Evolutionary conservation across 2,113 vertebrate species (phyloP), one percentile per base, ranked within the genome.

Genomic region (Nanorana parkeri): DNA sequence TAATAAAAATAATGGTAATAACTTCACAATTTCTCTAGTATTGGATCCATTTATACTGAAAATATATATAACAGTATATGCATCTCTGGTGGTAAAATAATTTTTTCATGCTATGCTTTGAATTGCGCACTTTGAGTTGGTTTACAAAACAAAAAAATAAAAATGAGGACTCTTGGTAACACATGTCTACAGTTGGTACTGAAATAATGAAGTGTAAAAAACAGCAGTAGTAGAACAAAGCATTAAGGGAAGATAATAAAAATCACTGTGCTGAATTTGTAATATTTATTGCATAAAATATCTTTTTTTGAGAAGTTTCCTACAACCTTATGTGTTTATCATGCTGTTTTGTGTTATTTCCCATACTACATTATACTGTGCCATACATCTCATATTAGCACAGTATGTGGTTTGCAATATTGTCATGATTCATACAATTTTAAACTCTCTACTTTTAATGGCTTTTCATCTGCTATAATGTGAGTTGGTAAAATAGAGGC

Each of bases 401-500:
- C 78, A 73, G 68, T 61, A 73, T 80, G 67, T 80, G 78, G 78
- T n/a, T 63, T 58, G 36, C 67, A 71, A 26, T 80, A 47, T 41
- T 28, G 66, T 52, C 58, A 65, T 61, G 66, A 58, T 80, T 72
- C 47, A 73, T 81, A 71, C 55, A 81, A 73, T 72, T 73, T 28
- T 32, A 28, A 68, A 54, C 61, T 73, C 32, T 64, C 23, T 81
- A 73, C 78, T 81, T 81, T 64, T 64, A 81, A 81, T 72, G 68
- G 20, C 60, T 63, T 69, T 80, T 71, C 32, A 80, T 63, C 67
- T 80, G 28, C 54, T 54, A 71, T 71, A 72, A 72, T 65, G 78
- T 28, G 67, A 80, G 17, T 61, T 80, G 66, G 36, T 72, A 64
- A 80, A 81, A 80, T 69, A 56, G 19, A 69, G 66, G 6, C 65